Evolutionary conservation across 2,797 vertebrate genomes (phyloP).

Genomic region (Pseudochromis fuscus): DNA sequence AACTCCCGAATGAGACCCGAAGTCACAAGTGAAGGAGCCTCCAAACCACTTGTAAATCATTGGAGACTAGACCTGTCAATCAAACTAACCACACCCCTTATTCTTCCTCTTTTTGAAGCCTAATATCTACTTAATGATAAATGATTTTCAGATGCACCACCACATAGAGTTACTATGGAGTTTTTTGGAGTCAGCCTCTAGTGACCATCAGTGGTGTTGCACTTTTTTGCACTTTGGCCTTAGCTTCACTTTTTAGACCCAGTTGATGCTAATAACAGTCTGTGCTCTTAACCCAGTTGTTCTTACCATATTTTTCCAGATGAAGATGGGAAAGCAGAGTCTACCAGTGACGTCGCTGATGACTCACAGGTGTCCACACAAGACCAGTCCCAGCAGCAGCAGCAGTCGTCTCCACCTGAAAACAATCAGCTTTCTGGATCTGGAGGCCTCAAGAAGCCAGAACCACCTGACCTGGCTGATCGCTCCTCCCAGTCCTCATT

Average conservation of each 20-base stretch:
- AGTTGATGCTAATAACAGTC: background rate
- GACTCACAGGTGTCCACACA: conserved; percentile 28
- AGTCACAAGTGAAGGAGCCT: too few relatives aligned
- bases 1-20: too few relatives aligned
- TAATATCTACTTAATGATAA: too few relatives aligned
- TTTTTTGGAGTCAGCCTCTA: too few relatives aligned
- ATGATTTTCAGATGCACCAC: too few relatives aligned
- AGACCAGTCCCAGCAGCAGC: conserved; percentile 36
- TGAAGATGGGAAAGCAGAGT: conserved; percentile 58
- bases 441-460: conserved; percentile 74
- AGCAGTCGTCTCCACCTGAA: conserved; percentile 62
- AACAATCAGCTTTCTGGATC: conserved; percentile 74
- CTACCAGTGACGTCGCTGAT: conserved; percentile 35
- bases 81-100: too few relatives aligned
- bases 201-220: too few relatives aligned
- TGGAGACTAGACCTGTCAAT: too few relatives aligned
- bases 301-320: conserved; percentile 41
- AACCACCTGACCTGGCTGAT: conserved; percentile 88
- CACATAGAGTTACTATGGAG: too few relatives aligned
- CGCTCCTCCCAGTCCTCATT: conserved; percentile 87
- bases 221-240: background rate
- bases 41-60: too few relatives aligned
- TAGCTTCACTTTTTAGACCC: background rate
- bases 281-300: background rate
- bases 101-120: too few relatives aligned